A percentile compares a stretch with the other conserved stretches of the same genome.
Evolutionary conservation across 2,113 vertebrate species (phyloP).

Genomic region (Poecilia latipinna): DNA sequence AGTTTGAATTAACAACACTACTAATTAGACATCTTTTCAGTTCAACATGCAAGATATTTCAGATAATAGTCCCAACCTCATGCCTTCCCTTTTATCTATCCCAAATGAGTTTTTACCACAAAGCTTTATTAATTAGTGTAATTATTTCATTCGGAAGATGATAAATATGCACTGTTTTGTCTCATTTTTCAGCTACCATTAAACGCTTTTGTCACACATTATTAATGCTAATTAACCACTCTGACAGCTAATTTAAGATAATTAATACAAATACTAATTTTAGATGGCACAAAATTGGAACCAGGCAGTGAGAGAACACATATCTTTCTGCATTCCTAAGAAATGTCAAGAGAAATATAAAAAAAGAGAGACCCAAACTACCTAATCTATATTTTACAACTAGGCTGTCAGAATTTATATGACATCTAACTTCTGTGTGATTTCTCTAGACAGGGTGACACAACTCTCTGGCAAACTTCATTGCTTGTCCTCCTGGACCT

Average conservation of each 20-base stretch:
- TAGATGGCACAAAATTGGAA: conserved; percentile 71
- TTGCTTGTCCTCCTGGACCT: conserved; percentile 5
- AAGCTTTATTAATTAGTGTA: conserved; percentile 77
- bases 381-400: conserved; percentile 62
- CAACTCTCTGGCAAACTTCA: conserved; percentile 25
- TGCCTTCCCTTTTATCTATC: conserved; percentile 22
- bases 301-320: conserved; percentile 30
- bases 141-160: conserved; percentile 76
- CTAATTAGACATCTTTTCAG: too few species aligned
- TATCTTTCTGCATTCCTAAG: conserved; percentile 19
- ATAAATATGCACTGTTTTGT: conserved; percentile 61
- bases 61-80: not conserved
- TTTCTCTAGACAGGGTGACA: conserved; percentile 39
- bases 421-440: conserved; percentile 41
- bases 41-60: too few species aligned
- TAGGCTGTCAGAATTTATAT: conserved; percentile 54
- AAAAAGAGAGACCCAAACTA: conserved; percentile 35
- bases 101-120: conserved; percentile 52
- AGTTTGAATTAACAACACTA: not conserved
- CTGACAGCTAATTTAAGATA: conserved; percentile 82
- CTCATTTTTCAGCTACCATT: conserved; percentile 77
- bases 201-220: conserved; percentile 73
- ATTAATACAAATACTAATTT: conserved; percentile 84
- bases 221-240: conserved; percentile 82
- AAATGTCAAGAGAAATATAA: conserved; percentile 1